Conservation (phyloP, 2,888 invertebrate species). For the Eremobia ochroleuca region DNA sequence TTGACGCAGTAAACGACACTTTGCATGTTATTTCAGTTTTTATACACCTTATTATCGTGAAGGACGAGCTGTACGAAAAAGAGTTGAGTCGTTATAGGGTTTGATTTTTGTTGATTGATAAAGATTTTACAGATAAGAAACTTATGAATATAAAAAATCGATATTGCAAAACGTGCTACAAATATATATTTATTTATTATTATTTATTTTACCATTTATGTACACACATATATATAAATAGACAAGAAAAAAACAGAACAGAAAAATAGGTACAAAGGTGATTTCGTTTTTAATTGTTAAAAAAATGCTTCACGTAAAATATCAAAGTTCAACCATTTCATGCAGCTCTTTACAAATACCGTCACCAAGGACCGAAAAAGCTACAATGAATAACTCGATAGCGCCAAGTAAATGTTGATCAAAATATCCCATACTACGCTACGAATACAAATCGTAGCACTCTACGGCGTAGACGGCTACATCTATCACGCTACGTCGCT, state of each 20-base stretch:
- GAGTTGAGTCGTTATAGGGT: too few relatives aligned
- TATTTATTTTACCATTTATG: too few relatives aligned
- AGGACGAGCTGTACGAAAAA: too few relatives aligned
- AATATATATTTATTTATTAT: too few relatives aligned
- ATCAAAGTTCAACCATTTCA: background rate
- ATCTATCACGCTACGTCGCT: constrained; percentile 61
- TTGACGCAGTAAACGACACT: background rate
- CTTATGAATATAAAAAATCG: background rate
- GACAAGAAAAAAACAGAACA: too few relatives aligned
- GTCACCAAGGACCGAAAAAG: constrained; percentile 26
- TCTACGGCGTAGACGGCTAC: constrained; percentile 63
- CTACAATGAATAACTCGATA: constrained; percentile 51
- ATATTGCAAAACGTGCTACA: too few relatives aligned
- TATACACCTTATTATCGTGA: background rate
- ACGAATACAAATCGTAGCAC: constrained; percentile 64
- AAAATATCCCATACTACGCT: constrained; percentile 50
- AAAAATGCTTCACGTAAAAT: background rate
- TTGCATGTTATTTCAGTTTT: background rate
- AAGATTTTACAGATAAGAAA: background rate
- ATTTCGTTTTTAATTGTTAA: background rate
- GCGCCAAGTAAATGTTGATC: constrained; percentile 54
- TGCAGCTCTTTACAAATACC: constrained; percentile 5
- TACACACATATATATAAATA: too few relatives aligned
- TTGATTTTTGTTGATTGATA: background rate
- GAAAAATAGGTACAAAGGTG: too few relatives aligned